Evolutionary conservation across 2,888 invertebrate genomes (phyloP).

Genomic region (Stenurella melanura): DNA sequence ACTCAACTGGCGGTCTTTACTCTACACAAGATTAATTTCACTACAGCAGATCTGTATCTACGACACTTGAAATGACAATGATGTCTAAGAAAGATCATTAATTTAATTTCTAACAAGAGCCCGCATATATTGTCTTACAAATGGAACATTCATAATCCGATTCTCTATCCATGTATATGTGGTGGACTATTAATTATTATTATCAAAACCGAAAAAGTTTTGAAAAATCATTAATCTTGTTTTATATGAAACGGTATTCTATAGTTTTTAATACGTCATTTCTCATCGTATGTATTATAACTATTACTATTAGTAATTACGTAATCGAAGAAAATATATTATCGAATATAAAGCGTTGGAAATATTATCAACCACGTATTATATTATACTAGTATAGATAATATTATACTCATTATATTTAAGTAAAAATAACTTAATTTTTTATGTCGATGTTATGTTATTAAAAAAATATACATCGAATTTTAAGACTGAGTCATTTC

Average conservation of each 20-base stretch:
- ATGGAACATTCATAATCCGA: constrained; percentile 30
- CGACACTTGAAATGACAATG: constrained; percentile 66
- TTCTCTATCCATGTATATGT: constrained; percentile 27
- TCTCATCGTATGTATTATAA: not conserved
- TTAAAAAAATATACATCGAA: too few species aligned
- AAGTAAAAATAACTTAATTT: too few species aligned
- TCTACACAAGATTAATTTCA: constrained; percentile 61
- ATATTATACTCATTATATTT: too few species aligned
- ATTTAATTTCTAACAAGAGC: constrained; percentile 56
- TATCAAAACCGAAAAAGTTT: constrained; percentile 23
- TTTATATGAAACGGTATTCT: not conserved
- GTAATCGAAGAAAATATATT: not conserved
- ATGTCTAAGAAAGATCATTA: constrained; percentile 64
- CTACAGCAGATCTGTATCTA: constrained; percentile 65
- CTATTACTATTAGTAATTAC: not conserved
- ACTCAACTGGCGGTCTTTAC: constrained; percentile 59
- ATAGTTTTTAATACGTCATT: not conserved
- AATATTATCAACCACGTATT: too few species aligned
- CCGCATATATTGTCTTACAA: constrained; percentile 48
- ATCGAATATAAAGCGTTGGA: not conserved
- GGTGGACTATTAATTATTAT: constrained; percentile 31
- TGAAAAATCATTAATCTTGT: constrained; percentile 5
- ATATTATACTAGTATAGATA: too few species aligned
- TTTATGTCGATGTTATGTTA: too few species aligned
- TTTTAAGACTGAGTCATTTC: too few species aligned